Evolutionary conservation across 2,888 invertebrate genomes (phyloP).

Genomic region (Noctua fimbriata): DNA sequence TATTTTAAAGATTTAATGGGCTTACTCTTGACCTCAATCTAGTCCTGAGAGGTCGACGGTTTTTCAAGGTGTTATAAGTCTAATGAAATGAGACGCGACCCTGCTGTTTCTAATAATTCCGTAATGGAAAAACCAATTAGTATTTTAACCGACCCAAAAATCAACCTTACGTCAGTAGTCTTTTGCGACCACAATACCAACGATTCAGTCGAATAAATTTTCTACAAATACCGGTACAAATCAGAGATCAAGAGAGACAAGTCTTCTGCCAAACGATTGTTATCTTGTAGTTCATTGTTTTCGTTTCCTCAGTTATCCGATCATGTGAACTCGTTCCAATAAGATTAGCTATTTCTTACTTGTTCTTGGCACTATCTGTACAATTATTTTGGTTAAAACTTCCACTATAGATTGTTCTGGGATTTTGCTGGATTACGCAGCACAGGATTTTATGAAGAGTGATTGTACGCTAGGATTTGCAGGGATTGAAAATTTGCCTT

Average conservation of each 20-base stretch:
- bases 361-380: constrained; percentile 23
- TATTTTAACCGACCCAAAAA: neutral
- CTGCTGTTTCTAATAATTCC: too few relatives aligned
- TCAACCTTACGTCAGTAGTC: neutral
- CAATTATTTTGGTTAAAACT: constrained; percentile 16
- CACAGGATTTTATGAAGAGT: neutral
- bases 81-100: neutral
- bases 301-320: constrained; percentile 34
- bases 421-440: constrained; percentile 2
- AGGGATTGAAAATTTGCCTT: neutral
- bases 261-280: constrained; percentile 52
- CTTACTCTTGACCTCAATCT: too few relatives aligned
- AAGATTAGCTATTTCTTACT: constrained; percentile 25
- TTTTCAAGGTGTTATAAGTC: neutral
- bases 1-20: too few relatives aligned
- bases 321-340: constrained; percentile 39
- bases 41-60: too few relatives aligned
- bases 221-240: constrained; percentile 22
- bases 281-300: constrained; percentile 46
- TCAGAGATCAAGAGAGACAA: constrained; percentile 9
- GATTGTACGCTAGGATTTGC: neutral
- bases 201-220: neutral
- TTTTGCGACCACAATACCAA: neutral
- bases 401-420: neutral
- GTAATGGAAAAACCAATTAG: neutral